Base-by-base conservation (phyloP, 2,888 invertebrate genomes). In the Drosophila emarginata region DNA sequence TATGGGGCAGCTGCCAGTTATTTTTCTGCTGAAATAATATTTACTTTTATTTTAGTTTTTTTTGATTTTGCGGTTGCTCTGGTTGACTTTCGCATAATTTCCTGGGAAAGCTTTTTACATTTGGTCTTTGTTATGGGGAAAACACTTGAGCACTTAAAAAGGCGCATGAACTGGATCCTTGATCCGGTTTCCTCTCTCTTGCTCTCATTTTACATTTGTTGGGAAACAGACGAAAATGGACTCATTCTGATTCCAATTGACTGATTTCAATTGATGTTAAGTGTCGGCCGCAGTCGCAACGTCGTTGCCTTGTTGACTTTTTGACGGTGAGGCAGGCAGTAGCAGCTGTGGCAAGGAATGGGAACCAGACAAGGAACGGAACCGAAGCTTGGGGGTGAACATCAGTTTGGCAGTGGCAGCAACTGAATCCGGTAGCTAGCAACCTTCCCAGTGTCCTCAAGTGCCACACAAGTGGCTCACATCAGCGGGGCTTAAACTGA, bases 171-270 rank as follows among this genome's bases (percentile, higher is more conserved):
- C 60, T 78, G 73, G 78, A 76, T 40, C 53, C 60, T 39, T 56
- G 52, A 26, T 67, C 51, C 60, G 70, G 39, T 61, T 58, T 45
- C 60, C 51, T 65, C 72, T 71, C 83, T 80, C 80, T 78, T 80
- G 78, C 89, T 86, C 50, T 70, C 57, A 80, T 74, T 76, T 87
- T 74, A 79, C 74, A 67, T 77, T 80, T 85, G 85, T 89, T 89
- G 88, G 89, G 86, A 89, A 90, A 90, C 89, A 89, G 87, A 80
- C 82, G 85, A 89, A 45, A 84, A 89, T 86, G 88, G 76, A 88
- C 87, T 90, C 91, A 90, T 91, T 45, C 21, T 89, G 91, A 91
- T 91, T 91, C 91, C 91, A 85, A 90, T 87, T 91, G 91, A 91
- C 90, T 91, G 91, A 89, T 80, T 88, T 87, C 87, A 88, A 91